Conservation (phyloP, 2,113 vertebrate genomes). For the Phaethon lepturus region DNA sequence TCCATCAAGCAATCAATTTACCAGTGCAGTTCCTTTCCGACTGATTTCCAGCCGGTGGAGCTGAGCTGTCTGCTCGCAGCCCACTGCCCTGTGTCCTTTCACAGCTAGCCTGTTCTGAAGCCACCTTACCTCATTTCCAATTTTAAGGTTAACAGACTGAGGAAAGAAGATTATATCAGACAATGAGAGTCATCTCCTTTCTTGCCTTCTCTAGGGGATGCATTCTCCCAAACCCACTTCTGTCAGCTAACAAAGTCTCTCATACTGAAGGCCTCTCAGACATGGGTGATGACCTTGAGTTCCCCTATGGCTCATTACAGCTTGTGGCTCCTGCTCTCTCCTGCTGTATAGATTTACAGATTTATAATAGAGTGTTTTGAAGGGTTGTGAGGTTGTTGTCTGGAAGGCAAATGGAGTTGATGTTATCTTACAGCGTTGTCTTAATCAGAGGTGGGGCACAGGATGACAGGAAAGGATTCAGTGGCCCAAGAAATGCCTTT, state of each 20-base stretch:
- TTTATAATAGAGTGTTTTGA: conserved; percentile 6
- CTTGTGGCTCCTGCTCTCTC: conserved; percentile 2
- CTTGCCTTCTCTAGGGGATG: not conserved
- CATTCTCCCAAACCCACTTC: conserved; percentile 6
- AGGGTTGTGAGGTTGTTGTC: conserved; percentile 16
- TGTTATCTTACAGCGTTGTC: not conserved
- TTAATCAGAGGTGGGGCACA: not conserved
- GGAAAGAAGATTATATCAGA: conserved; percentile 14
- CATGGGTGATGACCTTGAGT: conserved; percentile 18
- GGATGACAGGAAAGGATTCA: conserved; percentile 1
- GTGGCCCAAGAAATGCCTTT: conserved; percentile 39
- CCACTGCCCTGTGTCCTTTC: not conserved
- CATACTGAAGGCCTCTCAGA: not conserved
- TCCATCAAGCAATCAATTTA: conserved; percentile 16
- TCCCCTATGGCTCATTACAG: conserved; percentile 35
- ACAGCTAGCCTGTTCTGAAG: not conserved
- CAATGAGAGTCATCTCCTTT: not conserved
- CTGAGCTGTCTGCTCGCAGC: not conserved
- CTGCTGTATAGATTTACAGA: conserved; percentile 8
- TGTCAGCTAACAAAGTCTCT: conserved; percentile 1
- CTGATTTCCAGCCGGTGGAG: not conserved
- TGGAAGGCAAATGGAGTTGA: conserved; percentile 19
- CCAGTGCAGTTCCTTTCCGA: not conserved
- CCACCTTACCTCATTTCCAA: not conserved
- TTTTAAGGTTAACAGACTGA: conserved; percentile 45